Conservation (phyloP, 92 coral and sea anemone genomes). For the Diadumene lineata region DNA sequence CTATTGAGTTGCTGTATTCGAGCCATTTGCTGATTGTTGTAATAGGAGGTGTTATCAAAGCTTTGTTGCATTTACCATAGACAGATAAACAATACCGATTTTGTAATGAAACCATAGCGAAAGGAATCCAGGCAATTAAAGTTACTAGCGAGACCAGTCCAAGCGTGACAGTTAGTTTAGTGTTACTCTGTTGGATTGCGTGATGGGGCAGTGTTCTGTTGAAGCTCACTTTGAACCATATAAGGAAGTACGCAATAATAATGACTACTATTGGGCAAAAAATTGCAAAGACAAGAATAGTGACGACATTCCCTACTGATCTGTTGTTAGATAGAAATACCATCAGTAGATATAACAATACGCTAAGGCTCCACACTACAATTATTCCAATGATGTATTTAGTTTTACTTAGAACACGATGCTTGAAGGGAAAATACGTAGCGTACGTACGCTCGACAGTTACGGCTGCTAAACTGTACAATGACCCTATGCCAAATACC, state of each 20-base stretch:
- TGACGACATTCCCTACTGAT: neutral
- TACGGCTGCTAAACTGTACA: conserved; percentile 21
- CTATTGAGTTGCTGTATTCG: no score
- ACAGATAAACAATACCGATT: no score
- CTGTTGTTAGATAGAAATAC: neutral
- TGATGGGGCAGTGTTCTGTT: neutral
- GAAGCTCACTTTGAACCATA: conserved; percentile 3
- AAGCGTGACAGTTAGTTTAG: conserved; percentile 11
- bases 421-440: neutral
- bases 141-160: conserved; percentile 1
- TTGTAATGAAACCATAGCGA: no score
- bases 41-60: no score
- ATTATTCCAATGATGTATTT: neutral
- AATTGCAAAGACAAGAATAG: neutral
- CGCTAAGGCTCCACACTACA: neutral
- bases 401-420: neutral
- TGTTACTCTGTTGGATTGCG: conserved; percentile 15
- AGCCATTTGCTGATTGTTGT: no score
- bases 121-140: conserved; percentile 11
- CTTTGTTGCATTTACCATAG: no score
- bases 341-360: neutral
- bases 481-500: conserved; percentile 47
- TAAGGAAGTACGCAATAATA: neutral
- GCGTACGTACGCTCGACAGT: neutral
- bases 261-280: neutral